Percentiles rank a stretch among this genome's conserved stretches.
phyloP scores from a whole-genome alignment of 2,113 vertebrate genomes.

The Amphiprion percula region DNA sequence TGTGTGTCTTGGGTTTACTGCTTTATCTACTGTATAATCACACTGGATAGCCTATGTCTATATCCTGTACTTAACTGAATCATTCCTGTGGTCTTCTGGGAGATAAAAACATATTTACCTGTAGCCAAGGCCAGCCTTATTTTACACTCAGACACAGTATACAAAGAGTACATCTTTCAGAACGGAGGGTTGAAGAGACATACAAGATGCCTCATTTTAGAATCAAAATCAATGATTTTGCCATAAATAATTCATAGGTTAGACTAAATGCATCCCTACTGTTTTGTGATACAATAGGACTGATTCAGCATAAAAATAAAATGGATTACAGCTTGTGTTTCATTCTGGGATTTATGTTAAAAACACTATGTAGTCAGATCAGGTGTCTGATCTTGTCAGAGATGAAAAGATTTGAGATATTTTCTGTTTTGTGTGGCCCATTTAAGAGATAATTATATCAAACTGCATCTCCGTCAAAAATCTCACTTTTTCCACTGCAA shows the following conservation, averaged over 20 bases:
- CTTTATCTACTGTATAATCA: slow-evolving; percentile 63
- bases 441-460: slow-evolving; percentile 1
- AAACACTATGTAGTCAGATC: slow-evolving; percentile 3
- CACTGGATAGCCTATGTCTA: slow-evolving; percentile 41
- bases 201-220: slow-evolving; percentile 31
- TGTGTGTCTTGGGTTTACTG: slow-evolving; percentile 44
- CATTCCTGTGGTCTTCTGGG: slow-evolving; percentile 39
- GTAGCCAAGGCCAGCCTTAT: slow-evolving; percentile 34
- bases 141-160: slow-evolving; percentile 17
- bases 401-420: neutral
- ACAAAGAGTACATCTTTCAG: slow-evolving; percentile 23
- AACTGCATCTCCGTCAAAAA: neutral
- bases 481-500: neutral
- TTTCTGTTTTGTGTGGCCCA: slow-evolving; percentile 10
- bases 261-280: slow-evolving; percentile 15
- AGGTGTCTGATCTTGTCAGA: slow-evolving; percentile 26
- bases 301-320: slow-evolving; percentile 46
- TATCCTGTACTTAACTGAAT: slow-evolving; percentile 60
- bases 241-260: slow-evolving; percentile 65
- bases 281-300: slow-evolving; percentile 36
- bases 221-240: slow-evolving; percentile 57
- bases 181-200: slow-evolving; percentile 14
- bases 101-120: slow-evolving; percentile 40
- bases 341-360: slow-evolving; percentile 25
- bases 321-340: slow-evolving; percentile 22